These are phyloP conservation scores for Porites lobata DNA, from an alignment of 92 coral and sea anemone genomes.

Conservation along the genomic window DNA sequence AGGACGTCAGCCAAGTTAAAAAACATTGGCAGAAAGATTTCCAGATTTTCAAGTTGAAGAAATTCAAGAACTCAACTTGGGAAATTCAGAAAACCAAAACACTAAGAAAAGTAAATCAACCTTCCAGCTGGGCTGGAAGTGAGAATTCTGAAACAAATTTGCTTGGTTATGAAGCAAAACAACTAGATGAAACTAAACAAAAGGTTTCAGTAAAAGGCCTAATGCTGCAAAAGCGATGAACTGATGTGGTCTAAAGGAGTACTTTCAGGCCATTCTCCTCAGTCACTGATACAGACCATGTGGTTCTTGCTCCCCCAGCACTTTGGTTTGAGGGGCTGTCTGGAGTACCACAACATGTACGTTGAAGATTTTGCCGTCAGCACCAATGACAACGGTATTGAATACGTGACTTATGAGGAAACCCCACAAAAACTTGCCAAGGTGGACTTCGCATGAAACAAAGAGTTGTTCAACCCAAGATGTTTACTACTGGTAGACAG, in stretches of 20 bases:
- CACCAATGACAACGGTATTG: conserved; percentile 12
- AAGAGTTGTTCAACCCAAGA: conserved; percentile 26
- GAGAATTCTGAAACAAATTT: neutral
- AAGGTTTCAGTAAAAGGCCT: conserved; percentile 18
- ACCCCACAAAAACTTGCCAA: conserved; percentile 55
- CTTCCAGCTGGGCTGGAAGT: conserved; percentile 37
- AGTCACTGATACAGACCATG: neutral
- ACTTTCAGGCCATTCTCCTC: neutral
- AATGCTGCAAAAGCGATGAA: conserved; percentile 16
- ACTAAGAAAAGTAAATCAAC: too few relatives aligned
- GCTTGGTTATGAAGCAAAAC: conserved; percentile 15
- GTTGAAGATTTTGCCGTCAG: conserved; percentile 47
- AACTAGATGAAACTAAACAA: conserved; percentile 29
- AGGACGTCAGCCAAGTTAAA: too few relatives aligned
- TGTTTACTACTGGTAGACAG: conserved; percentile 35
- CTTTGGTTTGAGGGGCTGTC: conserved; percentile 27
- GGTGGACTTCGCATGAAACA: conserved; percentile 31
- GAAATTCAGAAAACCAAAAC: too few relatives aligned
- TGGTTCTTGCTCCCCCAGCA: too few relatives aligned
- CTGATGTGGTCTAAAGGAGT: conserved; percentile 12
- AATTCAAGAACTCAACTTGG: too few relatives aligned
- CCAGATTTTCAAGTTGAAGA: too few relatives aligned
- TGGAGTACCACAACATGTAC: conserved; percentile 52
- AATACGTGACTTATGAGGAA: conserved; percentile 28
- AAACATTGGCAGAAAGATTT: too few relatives aligned